A percentile compares a stretch with the other conserved stretches of the same genome.
Evolutionary conservation across 2,113 vertebrate species (phyloP).

Genomic region (Mobula birostris): DNA sequence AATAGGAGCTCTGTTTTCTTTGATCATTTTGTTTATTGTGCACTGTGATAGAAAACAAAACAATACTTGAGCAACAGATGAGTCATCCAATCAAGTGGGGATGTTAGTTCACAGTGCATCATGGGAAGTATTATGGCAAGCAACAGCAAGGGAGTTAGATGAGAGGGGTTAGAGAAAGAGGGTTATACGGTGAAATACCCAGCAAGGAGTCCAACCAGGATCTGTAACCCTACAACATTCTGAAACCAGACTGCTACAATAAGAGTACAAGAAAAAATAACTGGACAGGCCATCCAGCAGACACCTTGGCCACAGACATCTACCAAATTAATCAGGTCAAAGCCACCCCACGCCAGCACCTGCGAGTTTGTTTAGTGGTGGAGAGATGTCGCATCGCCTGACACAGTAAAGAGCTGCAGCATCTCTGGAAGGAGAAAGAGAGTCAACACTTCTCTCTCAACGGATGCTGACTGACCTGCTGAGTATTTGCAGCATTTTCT

Average conservation of each 20-base stretch:
- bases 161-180: not conserved
- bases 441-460: too few relatives aligned
- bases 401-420: too few relatives aligned
- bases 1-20: not conserved
- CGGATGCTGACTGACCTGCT: too few relatives aligned
- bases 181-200: not conserved
- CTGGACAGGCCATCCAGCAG: too few relatives aligned
- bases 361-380: too few relatives aligned
- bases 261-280: too few relatives aligned
- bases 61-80: not conserved
- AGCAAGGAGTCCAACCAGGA: not conserved
- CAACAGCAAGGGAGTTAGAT: not conserved
- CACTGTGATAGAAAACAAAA: not conserved
- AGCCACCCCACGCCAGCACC: too few relatives aligned
- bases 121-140: not conserved
- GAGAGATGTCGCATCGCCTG: too few relatives aligned
- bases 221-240: not conserved
- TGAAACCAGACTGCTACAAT: not conserved
- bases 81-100: not conserved
- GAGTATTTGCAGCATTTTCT: too few relatives aligned
- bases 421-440: too few relatives aligned
- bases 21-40: not conserved
- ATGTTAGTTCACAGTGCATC: not conserved
- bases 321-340: too few relatives aligned
- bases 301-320: too few relatives aligned